Conservation (phyloP, 2,888 invertebrate species). For the Aelia acuminata region DNA sequence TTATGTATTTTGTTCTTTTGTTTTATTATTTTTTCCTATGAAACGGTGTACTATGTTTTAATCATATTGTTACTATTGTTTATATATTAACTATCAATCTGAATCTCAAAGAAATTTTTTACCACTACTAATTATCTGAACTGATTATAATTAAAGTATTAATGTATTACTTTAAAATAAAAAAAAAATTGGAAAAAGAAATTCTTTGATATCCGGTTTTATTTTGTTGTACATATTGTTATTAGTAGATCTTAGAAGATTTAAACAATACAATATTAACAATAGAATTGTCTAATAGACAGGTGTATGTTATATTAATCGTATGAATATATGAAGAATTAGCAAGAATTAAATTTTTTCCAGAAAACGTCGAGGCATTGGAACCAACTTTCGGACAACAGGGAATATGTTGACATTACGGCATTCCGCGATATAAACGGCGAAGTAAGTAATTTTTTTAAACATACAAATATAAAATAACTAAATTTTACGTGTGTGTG, state of each 20-base stretch:
- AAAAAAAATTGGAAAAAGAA: too few relatives aligned
- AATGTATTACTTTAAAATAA: too few relatives aligned
- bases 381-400: constrained; percentile 44
- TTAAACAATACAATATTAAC: not conserved
- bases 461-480: not conserved
- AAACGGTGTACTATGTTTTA: too few relatives aligned
- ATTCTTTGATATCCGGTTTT: not conserved
- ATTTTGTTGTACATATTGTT: not conserved
- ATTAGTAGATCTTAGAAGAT: not conserved
- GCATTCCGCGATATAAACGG: constrained; percentile 43
- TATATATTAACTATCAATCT: not conserved
- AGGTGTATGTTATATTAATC: not conserved
- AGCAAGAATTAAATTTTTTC: constrained; percentile 43
- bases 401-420: constrained; percentile 37
- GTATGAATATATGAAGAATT: not conserved
- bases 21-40: not conserved
- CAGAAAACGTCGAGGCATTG: constrained; percentile 43
- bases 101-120: not conserved
- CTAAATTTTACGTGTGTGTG: not conserved
- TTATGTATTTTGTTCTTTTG: not conserved
- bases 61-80: not conserved
- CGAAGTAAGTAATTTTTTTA: constrained; percentile 15
- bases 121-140: not conserved
- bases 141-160: not conserved
- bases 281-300: not conserved